A percentile compares a stretch with the other conserved stretches of the same genome.
Evolutionary conservation across 1,140 invertebrate species (phyloP).

Genomic region (Rhopalosiphum maidis): DNA sequence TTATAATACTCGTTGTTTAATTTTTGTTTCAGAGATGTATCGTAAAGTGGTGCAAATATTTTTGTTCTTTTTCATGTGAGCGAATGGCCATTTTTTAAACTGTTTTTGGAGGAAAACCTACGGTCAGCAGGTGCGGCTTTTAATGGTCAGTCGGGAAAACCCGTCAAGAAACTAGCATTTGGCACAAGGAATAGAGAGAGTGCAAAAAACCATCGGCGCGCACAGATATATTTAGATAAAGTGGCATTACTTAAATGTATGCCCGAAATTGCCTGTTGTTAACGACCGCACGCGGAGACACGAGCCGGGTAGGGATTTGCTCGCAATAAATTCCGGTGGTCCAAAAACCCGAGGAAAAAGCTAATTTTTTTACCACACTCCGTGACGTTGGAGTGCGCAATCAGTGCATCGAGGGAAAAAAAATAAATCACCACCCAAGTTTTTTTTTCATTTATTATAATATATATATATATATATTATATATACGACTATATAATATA

Average conservation of each 20-base stretch:
- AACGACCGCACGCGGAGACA: slow-evolving; percentile 47
- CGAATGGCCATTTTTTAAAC: not conserved
- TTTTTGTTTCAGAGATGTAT: too few relatives aligned
- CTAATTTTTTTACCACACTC: slow-evolving; percentile 55
- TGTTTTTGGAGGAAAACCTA: not conserved
- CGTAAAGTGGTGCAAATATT: not conserved
- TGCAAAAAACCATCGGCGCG: slow-evolving; percentile 4
- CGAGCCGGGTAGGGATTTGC: slow-evolving; percentile 27
- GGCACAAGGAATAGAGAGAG: not conserved
- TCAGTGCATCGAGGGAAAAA: slow-evolving; percentile 16
- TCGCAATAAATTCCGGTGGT: slow-evolving; percentile 47
- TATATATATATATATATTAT: not conserved
- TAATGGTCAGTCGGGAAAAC: not conserved
- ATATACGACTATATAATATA: not conserved
- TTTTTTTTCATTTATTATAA: slow-evolving; percentile 38
- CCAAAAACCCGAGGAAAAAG: slow-evolving; percentile 48
- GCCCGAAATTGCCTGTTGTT: slow-evolving; percentile 47
- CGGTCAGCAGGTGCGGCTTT: slow-evolving; percentile 7
- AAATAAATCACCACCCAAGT: slow-evolving; percentile 40
- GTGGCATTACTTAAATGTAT: slow-evolving; percentile 50
- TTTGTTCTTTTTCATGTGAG: not conserved
- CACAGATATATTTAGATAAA: slow-evolving; percentile 48
- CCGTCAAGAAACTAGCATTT: not conserved
- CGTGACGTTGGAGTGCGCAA: slow-evolving; percentile 26
- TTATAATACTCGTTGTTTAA: not conserved